Conservation (phyloP, 2,113 vertebrate species). For the Centropristis striata region DNA sequence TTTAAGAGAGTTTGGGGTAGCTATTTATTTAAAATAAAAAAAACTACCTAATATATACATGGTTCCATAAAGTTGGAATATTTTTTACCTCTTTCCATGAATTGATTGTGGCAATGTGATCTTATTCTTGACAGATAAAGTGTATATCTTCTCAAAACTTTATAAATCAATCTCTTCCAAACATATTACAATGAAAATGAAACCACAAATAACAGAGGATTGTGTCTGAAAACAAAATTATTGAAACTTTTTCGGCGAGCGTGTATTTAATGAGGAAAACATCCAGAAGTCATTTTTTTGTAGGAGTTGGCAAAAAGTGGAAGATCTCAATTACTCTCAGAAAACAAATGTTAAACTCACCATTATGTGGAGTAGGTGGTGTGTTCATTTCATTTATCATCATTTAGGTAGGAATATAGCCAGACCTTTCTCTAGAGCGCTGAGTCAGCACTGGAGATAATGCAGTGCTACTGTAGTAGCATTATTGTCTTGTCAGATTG, state of each 20-base stretch:
- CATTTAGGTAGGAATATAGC: not conserved
- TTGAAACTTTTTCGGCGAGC: too few relatives aligned
- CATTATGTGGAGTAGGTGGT: not conserved
- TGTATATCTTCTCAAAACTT: too few relatives aligned
- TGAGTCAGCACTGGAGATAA: not conserved
- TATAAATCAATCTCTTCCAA: too few relatives aligned
- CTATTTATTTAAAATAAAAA: not conserved
- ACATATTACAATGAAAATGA: too few relatives aligned
- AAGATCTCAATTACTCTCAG: not conserved
- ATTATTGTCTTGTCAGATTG: not conserved
- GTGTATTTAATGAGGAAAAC: not conserved
- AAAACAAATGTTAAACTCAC: not conserved
- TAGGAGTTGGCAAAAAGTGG: not conserved
- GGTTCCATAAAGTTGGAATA: too few relatives aligned
- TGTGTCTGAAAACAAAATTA: too few relatives aligned
- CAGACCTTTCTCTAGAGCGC: too few relatives aligned
- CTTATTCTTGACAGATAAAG: too few relatives aligned
- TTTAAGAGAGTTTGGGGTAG: not conserved
- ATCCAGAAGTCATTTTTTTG: not conserved
- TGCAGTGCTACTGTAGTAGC: not conserved
- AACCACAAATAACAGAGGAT: too few relatives aligned
- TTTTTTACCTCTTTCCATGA: too few relatives aligned
- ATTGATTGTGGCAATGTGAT: too few relatives aligned
- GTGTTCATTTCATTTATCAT: not conserved
- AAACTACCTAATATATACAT: too few relatives aligned